phyloP scores from a whole-genome alignment of 2,888 invertebrate species.

The Dryobota labecula region DNA sequence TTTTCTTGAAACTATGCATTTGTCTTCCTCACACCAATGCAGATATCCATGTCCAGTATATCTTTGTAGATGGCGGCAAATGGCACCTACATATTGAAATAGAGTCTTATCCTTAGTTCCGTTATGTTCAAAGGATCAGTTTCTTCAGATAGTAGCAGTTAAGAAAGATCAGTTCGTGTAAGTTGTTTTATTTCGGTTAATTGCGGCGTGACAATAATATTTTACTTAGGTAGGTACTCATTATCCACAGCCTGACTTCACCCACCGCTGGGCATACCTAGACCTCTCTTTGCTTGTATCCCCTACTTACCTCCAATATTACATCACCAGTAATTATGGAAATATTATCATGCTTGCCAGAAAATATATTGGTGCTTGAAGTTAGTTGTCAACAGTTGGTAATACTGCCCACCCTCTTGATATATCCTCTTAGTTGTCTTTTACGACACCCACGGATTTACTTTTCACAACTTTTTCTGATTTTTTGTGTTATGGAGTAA shows the following conservation, averaged over 20 bases:
- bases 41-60: constrained; percentile 10
- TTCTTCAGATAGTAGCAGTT: background rate
- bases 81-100: background rate
- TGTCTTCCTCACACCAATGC: background rate
- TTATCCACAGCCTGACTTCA: background rate
- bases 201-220: background rate
- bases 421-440: background rate
- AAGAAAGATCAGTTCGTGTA: background rate
- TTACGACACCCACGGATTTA: background rate
- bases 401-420: background rate
- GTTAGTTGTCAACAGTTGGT: background rate
- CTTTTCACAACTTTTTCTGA: background rate
- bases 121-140: background rate
- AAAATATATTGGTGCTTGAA: background rate
- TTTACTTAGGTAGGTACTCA: background rate
- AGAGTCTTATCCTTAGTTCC: background rate
- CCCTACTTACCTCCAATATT: background rate
- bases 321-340: background rate
- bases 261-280: background rate
- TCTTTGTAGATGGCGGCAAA: constrained; percentile 1
- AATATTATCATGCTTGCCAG: background rate
- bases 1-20: background rate
- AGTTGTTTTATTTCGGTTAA: background rate
- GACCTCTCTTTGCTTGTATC: background rate
- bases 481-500: background rate